Conservation (phyloP, 1,140 invertebrate species). For the Procambarus virginalis region DNA sequence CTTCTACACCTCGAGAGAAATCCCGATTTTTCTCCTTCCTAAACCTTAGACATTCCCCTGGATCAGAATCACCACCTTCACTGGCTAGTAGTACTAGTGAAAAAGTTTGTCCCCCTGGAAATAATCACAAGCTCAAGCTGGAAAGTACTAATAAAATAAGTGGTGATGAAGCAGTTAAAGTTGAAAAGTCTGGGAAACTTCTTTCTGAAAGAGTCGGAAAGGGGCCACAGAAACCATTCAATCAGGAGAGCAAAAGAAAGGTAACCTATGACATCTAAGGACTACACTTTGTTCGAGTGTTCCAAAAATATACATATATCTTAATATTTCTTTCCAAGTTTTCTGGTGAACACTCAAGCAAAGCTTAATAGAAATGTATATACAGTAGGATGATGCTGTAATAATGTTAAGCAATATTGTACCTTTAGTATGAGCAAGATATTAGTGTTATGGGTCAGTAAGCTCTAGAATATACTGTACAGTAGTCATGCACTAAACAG, state of each 20-base stretch:
- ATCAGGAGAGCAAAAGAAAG: conserved; percentile 66
- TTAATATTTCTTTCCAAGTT: background rate
- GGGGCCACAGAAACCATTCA: conserved; percentile 53
- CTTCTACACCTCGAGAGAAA: conserved; percentile 52
- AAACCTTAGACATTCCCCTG: conserved; percentile 56
- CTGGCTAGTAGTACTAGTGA: conserved; percentile 22
- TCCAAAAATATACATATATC: background rate
- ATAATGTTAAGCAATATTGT: conserved; percentile 61
- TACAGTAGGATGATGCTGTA: conserved; percentile 11
- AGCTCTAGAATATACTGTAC: conserved; percentile 18
- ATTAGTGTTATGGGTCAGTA: conserved; percentile 50
- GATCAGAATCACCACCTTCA: conserved; percentile 51
- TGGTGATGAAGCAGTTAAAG: conserved; percentile 39
- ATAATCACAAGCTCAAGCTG: conserved; percentile 41
- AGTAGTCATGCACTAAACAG: conserved; percentile 31
- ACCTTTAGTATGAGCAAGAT: conserved; percentile 50
- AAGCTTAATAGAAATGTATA: conserved; percentile 33
- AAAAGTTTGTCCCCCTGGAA: conserved; percentile 41
- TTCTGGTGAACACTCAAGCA: conserved; percentile 52
- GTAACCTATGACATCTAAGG: conserved; percentile 42
- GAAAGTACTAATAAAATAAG: conserved; percentile 38
- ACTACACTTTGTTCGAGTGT: conserved; percentile 61
- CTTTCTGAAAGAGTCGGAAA: conserved; percentile 37
- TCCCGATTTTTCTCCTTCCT: conserved; percentile 69
- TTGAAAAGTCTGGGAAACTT: conserved; percentile 54